Evolutionary conservation across 2,888 invertebrate genomes (phyloP).

Genomic region (Cybosia mesomella): DNA sequence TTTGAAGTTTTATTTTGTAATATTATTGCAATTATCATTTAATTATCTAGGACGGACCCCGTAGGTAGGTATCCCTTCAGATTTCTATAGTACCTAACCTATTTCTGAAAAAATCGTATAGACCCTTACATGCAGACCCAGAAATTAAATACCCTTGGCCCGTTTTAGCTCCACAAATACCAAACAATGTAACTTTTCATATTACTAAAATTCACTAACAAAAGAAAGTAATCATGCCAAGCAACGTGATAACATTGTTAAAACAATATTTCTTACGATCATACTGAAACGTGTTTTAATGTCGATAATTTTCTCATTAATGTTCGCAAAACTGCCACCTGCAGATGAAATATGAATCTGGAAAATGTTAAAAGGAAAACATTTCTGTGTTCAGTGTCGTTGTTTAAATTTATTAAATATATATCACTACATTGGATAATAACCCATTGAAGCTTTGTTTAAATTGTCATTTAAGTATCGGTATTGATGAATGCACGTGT

Average conservation of each 20-base stretch:
- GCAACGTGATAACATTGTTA: conserved; percentile 3
- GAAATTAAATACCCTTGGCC: background rate
- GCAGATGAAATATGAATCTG: conserved; percentile 11
- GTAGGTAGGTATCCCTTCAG: too few relatives aligned
- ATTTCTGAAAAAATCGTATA: too few relatives aligned
- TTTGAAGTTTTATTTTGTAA: too few relatives aligned
- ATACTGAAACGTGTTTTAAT: conserved; percentile 15
- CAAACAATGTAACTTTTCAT: background rate
- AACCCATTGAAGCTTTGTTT: too few relatives aligned
- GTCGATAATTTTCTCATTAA: conserved; percentile 23
- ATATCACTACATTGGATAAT: too few relatives aligned
- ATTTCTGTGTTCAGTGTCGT: background rate
- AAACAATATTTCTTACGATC: conserved; percentile 16
- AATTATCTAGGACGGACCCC: too few relatives aligned
- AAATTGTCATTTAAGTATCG: too few relatives aligned
- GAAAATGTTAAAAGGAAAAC: conserved; percentile 7
- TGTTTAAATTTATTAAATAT: background rate
- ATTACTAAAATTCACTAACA: background rate
- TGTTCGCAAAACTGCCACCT: conserved; percentile 7
- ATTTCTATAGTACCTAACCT: too few relatives aligned
- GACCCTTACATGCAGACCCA: too few relatives aligned
- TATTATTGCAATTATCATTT: too few relatives aligned
- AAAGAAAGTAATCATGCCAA: conserved; percentile 1
- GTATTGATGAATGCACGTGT: too few relatives aligned
- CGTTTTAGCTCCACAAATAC: background rate